These are phyloP conservation scores for Ochotona princeps DNA, from an alignment of 2,113 vertebrate genomes.

Conservation along the genomic window DNA sequence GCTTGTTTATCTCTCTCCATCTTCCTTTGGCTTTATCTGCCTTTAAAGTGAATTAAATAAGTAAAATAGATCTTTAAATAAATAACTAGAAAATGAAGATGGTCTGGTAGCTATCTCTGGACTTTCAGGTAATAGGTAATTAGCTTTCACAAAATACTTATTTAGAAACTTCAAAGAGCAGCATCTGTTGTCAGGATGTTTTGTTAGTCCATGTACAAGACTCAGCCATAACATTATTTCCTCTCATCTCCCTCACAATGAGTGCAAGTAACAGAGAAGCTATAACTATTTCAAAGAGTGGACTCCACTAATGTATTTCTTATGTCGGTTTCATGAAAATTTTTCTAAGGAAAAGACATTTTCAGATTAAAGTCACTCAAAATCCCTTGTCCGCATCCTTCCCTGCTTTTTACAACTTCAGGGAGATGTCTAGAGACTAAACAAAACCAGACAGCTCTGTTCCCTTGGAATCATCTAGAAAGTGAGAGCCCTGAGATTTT, in stretches of 20 bases:
- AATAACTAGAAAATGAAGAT: not conserved
- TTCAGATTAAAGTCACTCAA: slow-evolving; percentile 25
- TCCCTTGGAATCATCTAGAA: not conserved
- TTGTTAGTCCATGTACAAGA: not conserved
- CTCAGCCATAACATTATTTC: not conserved
- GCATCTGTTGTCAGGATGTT: not conserved
- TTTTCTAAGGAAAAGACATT: not conserved
- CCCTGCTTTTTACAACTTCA: not conserved
- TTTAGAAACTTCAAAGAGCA: not conserved
- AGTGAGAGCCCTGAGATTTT: not conserved
- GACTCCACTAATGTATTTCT: slow-evolving; percentile 1
- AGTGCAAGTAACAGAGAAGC: not conserved
- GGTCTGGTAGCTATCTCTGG: not conserved
- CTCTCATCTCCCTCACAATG: not conserved
- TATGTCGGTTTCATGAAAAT: not conserved
- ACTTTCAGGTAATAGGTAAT: slow-evolving; percentile 13
- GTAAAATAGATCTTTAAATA: too few species aligned
- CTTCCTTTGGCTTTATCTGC: too few species aligned
- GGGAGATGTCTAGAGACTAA: not conserved
- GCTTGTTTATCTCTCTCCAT: too few species aligned
- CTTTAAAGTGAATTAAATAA: too few species aligned
- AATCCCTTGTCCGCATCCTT: not conserved
- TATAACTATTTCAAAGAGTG: slow-evolving; percentile 11
- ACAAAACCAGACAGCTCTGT: not conserved
- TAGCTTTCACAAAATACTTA: not conserved